Evolutionary conservation across 2,113 vertebrate genomes (phyloP).

Genomic region (Tachysurus fulvidraco): DNA sequence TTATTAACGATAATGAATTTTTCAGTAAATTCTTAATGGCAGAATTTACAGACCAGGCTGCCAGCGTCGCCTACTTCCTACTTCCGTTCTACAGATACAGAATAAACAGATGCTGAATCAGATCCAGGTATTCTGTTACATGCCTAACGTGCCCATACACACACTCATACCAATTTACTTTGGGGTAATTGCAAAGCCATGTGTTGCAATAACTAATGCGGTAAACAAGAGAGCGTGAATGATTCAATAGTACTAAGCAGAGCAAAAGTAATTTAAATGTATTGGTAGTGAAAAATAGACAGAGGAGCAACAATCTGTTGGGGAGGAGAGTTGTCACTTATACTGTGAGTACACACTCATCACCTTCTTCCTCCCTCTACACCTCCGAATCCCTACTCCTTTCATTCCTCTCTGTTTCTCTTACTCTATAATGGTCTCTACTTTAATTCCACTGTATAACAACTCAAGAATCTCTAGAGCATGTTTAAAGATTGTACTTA

Average conservation of each 20-base stretch:
- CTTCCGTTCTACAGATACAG: background rate
- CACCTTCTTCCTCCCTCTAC: conserved; percentile 57
- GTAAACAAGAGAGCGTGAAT: conserved; percentile 52
- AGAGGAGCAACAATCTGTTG: conserved; percentile 72
- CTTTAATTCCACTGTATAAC: conserved; percentile 42
- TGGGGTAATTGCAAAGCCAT: conserved; percentile 17
- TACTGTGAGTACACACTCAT: conserved; percentile 74
- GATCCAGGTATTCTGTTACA: background rate
- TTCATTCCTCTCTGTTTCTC: conserved; percentile 24
- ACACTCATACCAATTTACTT: conserved; percentile 29
- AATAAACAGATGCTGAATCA: background rate
- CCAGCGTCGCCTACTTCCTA: background rate
- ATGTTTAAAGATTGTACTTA: conserved; percentile 52
- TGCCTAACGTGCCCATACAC: background rate
- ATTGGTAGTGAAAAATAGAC: conserved; percentile 51
- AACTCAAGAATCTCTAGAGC: conserved; percentile 49
- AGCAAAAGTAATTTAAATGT: conserved; percentile 57
- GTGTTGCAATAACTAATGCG: conserved; percentile 41
- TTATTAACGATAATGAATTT: background rate
- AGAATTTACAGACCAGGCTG: background rate
- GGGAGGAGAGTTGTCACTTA: conserved; percentile 76
- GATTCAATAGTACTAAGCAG: conserved; percentile 62
- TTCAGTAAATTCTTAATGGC: background rate
- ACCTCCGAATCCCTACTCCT: conserved; percentile 5
- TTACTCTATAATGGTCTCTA: conserved; percentile 60